These are phyloP conservation scores for Chaenogobius annularis DNA, from an alignment of 2,113 vertebrate species.

Conservation along the genomic window DNA sequence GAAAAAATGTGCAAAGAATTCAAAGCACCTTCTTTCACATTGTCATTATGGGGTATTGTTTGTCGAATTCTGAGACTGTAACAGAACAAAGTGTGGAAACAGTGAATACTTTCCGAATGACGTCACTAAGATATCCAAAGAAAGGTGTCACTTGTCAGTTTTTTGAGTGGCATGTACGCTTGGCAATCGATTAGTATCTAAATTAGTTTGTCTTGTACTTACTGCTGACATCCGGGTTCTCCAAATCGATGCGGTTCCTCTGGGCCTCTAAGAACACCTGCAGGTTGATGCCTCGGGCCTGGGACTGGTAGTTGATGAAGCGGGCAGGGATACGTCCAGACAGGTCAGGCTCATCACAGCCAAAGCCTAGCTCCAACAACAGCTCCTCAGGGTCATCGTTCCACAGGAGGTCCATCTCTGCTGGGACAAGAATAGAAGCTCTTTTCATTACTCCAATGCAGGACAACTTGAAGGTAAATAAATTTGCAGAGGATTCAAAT, in stretches of 20 bases:
- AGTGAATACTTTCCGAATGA: no score
- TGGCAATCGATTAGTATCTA: not conserved
- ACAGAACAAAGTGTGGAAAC: no score
- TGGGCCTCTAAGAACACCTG: conserved; percentile 86
- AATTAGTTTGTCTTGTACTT: conserved; percentile 48
- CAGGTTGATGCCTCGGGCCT: conserved; percentile 83
- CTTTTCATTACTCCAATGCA: no score
- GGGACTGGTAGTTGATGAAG: conserved; percentile 83
- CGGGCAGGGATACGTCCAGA: conserved; percentile 84
- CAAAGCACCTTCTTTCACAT: no score
- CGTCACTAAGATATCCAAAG: no score
- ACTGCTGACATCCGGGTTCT: conserved; percentile 84
- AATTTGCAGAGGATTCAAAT: no score
- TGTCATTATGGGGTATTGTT: no score
- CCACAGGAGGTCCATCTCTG: conserved; percentile 84
- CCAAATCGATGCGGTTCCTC: conserved; percentile 80
- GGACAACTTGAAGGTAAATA: no score
- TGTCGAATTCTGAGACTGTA: no score
- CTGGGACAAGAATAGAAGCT: not conserved
- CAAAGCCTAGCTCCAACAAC: conserved; percentile 91
- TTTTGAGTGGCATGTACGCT: no score
- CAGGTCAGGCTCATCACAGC: conserved; percentile 85
- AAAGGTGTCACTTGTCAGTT: no score
- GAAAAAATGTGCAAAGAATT: no score
- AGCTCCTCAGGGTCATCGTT: conserved; percentile 88